A percentile compares a stretch with the other conserved stretches of the same genome.
These are phyloP conservation scores for Pseudoatta argentina DNA, from an alignment of 1,140 invertebrate genomes.

Conservation along the genomic window DNA sequence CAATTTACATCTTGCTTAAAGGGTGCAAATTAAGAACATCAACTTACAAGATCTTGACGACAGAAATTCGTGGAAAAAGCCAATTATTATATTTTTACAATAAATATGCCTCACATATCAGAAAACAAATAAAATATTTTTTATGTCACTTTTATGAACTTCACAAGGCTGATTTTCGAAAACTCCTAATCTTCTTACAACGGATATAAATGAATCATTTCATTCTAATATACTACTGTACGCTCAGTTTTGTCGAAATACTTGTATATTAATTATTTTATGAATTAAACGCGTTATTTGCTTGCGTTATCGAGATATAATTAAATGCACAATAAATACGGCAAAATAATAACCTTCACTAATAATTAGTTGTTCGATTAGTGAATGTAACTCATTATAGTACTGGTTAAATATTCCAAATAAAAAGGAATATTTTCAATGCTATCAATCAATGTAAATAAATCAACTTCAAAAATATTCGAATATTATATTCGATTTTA, in stretches of 20 bases:
- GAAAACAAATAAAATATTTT: neutral
- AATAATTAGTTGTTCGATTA: constrained; percentile 26
- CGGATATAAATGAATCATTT: neutral
- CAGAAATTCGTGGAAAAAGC: constrained; percentile 63
- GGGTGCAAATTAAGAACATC: constrained; percentile 56
- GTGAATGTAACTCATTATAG: constrained; percentile 3
- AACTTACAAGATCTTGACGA: constrained; percentile 57
- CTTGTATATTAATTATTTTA: constrained; percentile 4
- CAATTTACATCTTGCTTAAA: constrained; percentile 59
- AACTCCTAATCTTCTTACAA: neutral
- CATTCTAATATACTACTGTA: neutral
- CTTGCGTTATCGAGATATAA: neutral
- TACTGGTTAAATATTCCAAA: constrained; percentile 25
- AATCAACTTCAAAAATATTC: constrained; percentile 19
- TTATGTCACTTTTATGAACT: neutral
- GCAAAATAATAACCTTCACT: neutral
- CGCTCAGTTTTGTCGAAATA: neutral
- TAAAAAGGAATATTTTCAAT: constrained; percentile 35
- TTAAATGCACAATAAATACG: neutral
- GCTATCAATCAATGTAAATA: constrained; percentile 2
- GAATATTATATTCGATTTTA: neutral
- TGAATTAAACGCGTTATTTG: neutral
- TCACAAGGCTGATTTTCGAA: neutral
- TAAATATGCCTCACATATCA: neutral
- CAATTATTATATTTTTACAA: constrained; percentile 43